Evolutionary conservation across 2,113 vertebrate genomes (phyloP).

Genomic region (Oncorhynchus gorbuscha): DNA sequence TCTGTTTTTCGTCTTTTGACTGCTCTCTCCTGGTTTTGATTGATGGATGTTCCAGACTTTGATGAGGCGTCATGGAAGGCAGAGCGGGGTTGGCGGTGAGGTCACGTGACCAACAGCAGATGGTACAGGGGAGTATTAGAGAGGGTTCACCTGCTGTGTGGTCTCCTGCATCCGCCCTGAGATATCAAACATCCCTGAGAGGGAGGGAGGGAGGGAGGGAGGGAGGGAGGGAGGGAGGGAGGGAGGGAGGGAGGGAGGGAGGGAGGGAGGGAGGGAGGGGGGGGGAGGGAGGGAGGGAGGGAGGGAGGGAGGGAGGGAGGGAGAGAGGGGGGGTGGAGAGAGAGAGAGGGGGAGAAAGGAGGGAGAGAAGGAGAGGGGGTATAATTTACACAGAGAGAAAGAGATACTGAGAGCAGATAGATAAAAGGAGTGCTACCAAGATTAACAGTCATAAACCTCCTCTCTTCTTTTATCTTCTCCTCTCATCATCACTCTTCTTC

Average conservation of each 20-base stretch:
- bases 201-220: constrained; percentile 60
- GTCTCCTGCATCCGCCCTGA: constrained; percentile 74
- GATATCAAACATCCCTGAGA: constrained; percentile 72
- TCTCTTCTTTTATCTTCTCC: constrained; percentile 34
- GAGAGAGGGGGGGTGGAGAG: constrained; percentile 60
- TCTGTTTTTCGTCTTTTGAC: constrained; percentile 5
- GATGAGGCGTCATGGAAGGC: constrained; percentile 85
- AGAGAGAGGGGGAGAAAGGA: constrained; percentile 20
- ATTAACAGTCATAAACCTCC: neutral
- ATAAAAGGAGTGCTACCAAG: neutral
- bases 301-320: no score
- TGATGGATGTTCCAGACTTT: constrained; percentile 94
- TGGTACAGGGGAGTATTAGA: constrained; percentile 82
- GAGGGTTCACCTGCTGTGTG: constrained; percentile 85
- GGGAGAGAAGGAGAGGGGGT: constrained; percentile 43
- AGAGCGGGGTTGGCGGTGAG: constrained; percentile 80
- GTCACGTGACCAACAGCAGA: constrained; percentile 85
- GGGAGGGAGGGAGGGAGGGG: constrained; percentile 40
- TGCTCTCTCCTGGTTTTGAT: constrained; percentile 68
- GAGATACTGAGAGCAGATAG: neutral
- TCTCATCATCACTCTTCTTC: neutral
- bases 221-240: constrained; percentile 47
- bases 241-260: no score
- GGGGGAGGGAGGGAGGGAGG: no score
- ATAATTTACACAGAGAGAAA: neutral